These are phyloP conservation scores for Aethina tumida DNA, from an alignment of 1,140 invertebrate genomes.

Conservation along the genomic window DNA sequence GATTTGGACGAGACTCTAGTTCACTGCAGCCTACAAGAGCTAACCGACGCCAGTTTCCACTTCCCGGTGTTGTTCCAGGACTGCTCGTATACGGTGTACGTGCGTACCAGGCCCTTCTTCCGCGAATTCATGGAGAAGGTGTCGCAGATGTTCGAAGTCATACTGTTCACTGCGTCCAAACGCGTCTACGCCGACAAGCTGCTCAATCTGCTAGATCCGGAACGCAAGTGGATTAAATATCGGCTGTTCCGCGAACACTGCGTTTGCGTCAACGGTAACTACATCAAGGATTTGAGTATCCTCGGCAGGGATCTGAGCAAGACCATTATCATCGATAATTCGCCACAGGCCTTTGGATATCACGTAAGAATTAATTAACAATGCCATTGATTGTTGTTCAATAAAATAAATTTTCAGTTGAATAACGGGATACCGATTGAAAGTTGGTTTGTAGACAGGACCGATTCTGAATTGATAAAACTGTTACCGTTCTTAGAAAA, in stretches of 20 bases:
- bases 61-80: constrained; percentile 94
- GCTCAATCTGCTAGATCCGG: constrained; percentile 85
- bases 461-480: constrained; percentile 85
- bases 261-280: constrained; percentile 91
- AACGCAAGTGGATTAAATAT: constrained; percentile 81
- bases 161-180: constrained; percentile 93
- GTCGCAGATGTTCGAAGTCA: constrained; percentile 87
- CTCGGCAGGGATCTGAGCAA: constrained; percentile 85
- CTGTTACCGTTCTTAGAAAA: constrained; percentile 88
- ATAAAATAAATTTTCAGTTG: constrained; percentile 46
- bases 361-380: constrained; percentile 43
- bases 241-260: constrained; percentile 92
- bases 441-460: constrained; percentile 91
- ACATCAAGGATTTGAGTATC: constrained; percentile 92
- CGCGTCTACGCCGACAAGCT: constrained; percentile 93
- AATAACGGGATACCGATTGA: constrained; percentile 97
- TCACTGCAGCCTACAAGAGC: constrained; percentile 87
- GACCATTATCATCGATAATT: constrained; percentile 89
- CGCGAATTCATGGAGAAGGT: constrained; percentile 83
- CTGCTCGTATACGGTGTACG: constrained; percentile 65
- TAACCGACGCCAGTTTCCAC: constrained; percentile 84
- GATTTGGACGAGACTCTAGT: constrained; percentile 87
- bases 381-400: constrained; percentile 6
- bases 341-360: constrained; percentile 85
- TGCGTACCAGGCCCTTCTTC: constrained; percentile 84